phyloP scores from a whole-genome alignment of 2,113 vertebrate species.

The Oryzias curvinotus region DNA sequence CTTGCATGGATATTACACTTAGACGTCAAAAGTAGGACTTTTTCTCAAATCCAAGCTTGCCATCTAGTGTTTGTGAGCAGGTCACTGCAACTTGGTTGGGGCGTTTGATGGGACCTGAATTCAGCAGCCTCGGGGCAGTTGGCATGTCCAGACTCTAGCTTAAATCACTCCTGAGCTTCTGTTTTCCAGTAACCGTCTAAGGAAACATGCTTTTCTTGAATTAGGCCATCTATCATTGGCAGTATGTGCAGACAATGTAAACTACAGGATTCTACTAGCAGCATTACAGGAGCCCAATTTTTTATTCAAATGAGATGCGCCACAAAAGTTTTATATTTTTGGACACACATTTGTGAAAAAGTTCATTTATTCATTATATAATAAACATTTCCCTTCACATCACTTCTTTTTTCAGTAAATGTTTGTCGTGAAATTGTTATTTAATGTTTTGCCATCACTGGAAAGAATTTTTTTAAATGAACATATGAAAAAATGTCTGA shows the following conservation, averaged over 20 bases:
- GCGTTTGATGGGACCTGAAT: not conserved
- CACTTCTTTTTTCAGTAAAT: too few relatives aligned
- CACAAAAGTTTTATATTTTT: too few relatives aligned
- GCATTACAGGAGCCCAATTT: too few relatives aligned
- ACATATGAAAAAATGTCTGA: too few relatives aligned
- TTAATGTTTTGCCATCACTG: too few relatives aligned
- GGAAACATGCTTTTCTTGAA: slow-evolving; percentile 20
- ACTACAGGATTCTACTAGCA: not conserved
- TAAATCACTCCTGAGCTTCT: slow-evolving; percentile 15
- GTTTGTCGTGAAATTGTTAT: too few relatives aligned
- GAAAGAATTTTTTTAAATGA: too few relatives aligned
- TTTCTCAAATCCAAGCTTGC: slow-evolving; percentile 42
- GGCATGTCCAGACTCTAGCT: not conserved
- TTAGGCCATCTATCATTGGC: not conserved
- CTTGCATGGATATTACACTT: not conserved
- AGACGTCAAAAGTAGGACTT: not conserved
- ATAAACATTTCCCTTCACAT: too few relatives aligned
- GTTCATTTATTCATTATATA: too few relatives aligned
- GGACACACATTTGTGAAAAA: too few relatives aligned
- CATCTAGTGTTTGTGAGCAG: slow-evolving; percentile 60
- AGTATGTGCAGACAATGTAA: slow-evolving; percentile 4
- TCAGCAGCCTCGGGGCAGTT: not conserved
- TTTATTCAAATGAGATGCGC: too few relatives aligned
- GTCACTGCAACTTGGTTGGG: slow-evolving; percentile 13
- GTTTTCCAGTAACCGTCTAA: not conserved